Conservation (phyloP, 2,113 vertebrate species). For the Rousettus leschenaultii region DNA sequence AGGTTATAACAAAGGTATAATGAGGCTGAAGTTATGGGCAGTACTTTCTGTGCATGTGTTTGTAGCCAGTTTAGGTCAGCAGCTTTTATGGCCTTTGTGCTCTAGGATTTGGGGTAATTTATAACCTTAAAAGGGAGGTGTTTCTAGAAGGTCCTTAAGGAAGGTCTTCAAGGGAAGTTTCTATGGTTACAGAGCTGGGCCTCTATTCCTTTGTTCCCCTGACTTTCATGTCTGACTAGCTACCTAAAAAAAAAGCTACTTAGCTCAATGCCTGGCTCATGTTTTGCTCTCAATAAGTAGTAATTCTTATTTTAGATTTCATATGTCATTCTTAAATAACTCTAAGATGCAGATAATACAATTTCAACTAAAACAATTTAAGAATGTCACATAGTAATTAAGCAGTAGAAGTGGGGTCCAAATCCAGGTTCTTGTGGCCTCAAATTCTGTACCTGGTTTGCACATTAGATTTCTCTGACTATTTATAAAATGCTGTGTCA, state of each 20-base stretch:
- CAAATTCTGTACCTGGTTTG: background rate
- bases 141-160: too few relatives aligned
- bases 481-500: background rate
- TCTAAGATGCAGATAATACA: background rate
- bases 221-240: too few relatives aligned
- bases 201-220: too few relatives aligned
- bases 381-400: background rate
- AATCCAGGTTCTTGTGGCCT: background rate
- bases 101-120: too few relatives aligned
- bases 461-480: background rate
- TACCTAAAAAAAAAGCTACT: background rate
- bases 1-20: too few relatives aligned
- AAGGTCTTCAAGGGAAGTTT: too few relatives aligned
- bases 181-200: too few relatives aligned
- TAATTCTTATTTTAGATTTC: background rate
- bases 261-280: background rate
- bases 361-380: background rate
- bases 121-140: too few relatives aligned
- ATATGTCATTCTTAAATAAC: background rate
- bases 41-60: too few relatives aligned
- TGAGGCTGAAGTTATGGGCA: too few relatives aligned
- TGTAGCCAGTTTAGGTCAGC: too few relatives aligned
- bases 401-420: background rate
- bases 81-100: too few relatives aligned
- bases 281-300: background rate